Evolutionary conservation across 2,888 invertebrate species (phyloP), one percentile per base, ranked within the genome.

Genomic region (Cryptosula pallasiana): DNA sequence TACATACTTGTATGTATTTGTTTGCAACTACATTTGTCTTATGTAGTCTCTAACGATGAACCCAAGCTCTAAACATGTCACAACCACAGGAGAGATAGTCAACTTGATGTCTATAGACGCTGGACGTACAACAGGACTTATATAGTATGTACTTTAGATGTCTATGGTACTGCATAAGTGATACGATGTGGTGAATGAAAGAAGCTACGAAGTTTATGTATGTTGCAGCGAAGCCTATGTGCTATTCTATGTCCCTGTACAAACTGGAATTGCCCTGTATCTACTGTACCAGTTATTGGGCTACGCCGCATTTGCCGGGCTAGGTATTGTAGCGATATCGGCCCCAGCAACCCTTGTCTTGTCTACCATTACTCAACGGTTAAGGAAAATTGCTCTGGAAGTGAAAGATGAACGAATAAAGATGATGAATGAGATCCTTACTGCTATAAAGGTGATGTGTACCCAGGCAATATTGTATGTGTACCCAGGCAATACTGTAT

Each of bases 271-370:
- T 80, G 73, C 82, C 77, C n/a, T 85, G 35, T 76, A 75, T 69
- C 81, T 84, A 74, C 76, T 86, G 55, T 85, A 80, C 78, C 73
- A 78, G 72, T 78, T 86, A 73, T 76, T 86, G 77, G 89, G 89
- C 0, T 89, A 91, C 0, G 92, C 95, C 0, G 94, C 95, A 0
- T 85, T 97, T 1, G 93, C 95, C 71, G 94, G 94, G 23, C 86
- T 97, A 71, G 91, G 91, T 2, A 92, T 96, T 45, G 92, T 97
- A 91, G 90, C 96, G 63, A 88, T 95, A 13, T 72, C 77, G 29
- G 75, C 45, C 16, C 95, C 95, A 0, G 87, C 94, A 3, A 95
- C 95, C 82, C 92, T 91, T 16, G 88, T 91, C 72, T 90, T 95
- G 76, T 94, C 94, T 34, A 71, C 74, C 5, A 71, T 73, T n/a